Evolutionary conservation across 2,797 vertebrate genomes (phyloP), one percentile per base, ranked within the genome.

Genomic region (Gallinago stenura): DNA sequence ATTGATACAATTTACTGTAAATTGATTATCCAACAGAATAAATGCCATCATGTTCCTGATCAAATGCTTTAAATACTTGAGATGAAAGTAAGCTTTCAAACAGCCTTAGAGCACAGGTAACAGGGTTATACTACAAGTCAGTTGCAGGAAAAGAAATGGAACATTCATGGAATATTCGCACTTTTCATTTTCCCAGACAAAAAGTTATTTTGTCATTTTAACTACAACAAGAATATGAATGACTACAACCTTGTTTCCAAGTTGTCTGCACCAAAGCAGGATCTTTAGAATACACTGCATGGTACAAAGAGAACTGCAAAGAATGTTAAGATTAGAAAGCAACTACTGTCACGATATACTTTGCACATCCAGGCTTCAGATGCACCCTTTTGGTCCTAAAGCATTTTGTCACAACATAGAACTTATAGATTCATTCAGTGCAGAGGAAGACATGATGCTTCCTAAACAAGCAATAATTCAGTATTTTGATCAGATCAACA

Each of bases 401-500:
- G 20, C 8, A 46, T 62, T 54, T 54, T 26, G 16, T n/a, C 39
- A 78, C 24, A 37, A 25, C 8, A 10, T 24, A 14, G 3, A 12
- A 43, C 12, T 33, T 28, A 33, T 0, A 0, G 14, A 39, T 62
- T 46, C 10, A 10, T 15, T 37, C 26, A 58, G 12, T 3, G 7
- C 20, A 62, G 20, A 68, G 12, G 17, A 56, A 86, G 13, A 31
- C 19, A 39, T 0, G 2, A 43, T 25, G 25, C 28, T 71, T 20
- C 41, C 28, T 33, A 20, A 93, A 65, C 17, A 15, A n/a, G 35
- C 14, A 45, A 8, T 24, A 66, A 41, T 50, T 43, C 51, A 65
- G 7, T 15, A 45, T 71, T 68, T 65, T 35, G 26, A 35, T 61
- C 46, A 50, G 28, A 50, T 21, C 4, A 81, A 78, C 9, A 37